Percentiles rank a stretch among this genome's conserved stretches.
These are phyloP conservation scores for Drosophila aldrichi DNA, from an alignment of 2,888 invertebrate genomes.

Conservation along the genomic window DNA sequence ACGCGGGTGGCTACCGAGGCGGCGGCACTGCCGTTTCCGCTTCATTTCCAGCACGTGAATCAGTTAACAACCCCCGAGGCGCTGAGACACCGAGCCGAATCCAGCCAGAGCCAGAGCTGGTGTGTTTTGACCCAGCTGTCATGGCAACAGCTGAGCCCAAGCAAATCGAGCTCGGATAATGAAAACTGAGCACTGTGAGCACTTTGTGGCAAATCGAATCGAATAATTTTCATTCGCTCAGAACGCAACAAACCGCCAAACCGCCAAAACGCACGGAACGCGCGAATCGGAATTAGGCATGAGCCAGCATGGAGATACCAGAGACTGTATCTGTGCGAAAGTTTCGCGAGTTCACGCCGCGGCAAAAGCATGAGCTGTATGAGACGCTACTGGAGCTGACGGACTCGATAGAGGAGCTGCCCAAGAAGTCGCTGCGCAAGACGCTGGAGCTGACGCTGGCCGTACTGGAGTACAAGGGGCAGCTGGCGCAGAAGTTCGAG, in stretches of 20 bases:
- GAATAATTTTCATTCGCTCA: conserved; percentile 58
- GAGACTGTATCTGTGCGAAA: conserved; percentile 81
- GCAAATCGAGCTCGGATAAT: conserved; percentile 25
- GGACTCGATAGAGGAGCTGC: conserved; percentile 80
- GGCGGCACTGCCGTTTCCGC: conserved; percentile 66
- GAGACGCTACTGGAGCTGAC: conserved; percentile 76
- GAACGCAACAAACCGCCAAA: conserved; percentile 58
- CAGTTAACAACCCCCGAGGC: conserved; percentile 34
- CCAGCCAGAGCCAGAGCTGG: background rate
- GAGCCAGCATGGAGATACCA: conserved; percentile 78
- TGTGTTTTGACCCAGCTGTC: conserved; percentile 68
- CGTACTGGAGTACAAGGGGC: conserved; percentile 82
- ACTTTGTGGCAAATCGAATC: conserved; percentile 38
- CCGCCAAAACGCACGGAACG: conserved; percentile 32
- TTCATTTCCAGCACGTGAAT: conserved; percentile 73
- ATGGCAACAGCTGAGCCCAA: conserved; percentile 55
- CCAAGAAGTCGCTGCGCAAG: conserved; percentile 82
- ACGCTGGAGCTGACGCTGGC: conserved; percentile 82
- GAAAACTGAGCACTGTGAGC: conserved; percentile 31
- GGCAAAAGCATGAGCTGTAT: conserved; percentile 83
- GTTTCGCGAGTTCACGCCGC: conserved; percentile 75
- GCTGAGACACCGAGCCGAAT: conserved; percentile 4
- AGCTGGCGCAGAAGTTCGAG: conserved; percentile 71
- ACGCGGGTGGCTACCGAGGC: conserved; percentile 47
- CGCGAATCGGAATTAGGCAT: conserved; percentile 42